Percentiles rank a stretch among this genome's conserved stretches.
Evolutionary conservation across 2,888 invertebrate genomes (phyloP).

Genomic region (Tyria jacobaeae): DNA sequence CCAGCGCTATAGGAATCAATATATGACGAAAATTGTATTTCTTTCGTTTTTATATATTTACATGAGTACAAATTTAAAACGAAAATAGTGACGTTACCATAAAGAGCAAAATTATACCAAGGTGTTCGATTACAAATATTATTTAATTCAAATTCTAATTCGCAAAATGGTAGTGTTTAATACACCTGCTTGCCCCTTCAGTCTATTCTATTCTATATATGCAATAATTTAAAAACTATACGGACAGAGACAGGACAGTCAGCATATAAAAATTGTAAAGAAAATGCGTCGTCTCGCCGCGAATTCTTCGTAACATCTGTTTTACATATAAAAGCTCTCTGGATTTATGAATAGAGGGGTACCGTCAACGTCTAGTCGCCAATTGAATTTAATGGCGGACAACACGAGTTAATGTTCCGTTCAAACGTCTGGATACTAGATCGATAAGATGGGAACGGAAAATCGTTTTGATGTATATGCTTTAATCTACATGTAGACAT

Average conservation of each 20-base stretch:
- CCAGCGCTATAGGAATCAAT: no score
- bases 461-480: background rate
- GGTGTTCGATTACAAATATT: no score
- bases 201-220: no score
- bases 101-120: no score
- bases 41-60: no score
- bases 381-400: constrained; percentile 47
- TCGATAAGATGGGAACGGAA: constrained; percentile 11
- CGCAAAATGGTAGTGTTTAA: no score
- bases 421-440: constrained; percentile 11
- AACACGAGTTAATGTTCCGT: constrained; percentile 20
- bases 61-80: no score
- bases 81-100: no score
- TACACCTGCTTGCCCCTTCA: no score
- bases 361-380: constrained; percentile 42
- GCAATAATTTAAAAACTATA: no score
- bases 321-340: constrained; percentile 56
- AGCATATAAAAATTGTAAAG: constrained; percentile 51
- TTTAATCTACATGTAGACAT: background rate
- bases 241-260: constrained; percentile 43
- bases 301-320: constrained; percentile 45
- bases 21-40: no score
- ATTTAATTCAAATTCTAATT: no score
- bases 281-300: constrained; percentile 34
- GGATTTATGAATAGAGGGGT: constrained; percentile 48